phyloP scores from a whole-genome alignment of 2,797 vertebrate genomes.

The Dendrocincla fuliginosa region DNA sequence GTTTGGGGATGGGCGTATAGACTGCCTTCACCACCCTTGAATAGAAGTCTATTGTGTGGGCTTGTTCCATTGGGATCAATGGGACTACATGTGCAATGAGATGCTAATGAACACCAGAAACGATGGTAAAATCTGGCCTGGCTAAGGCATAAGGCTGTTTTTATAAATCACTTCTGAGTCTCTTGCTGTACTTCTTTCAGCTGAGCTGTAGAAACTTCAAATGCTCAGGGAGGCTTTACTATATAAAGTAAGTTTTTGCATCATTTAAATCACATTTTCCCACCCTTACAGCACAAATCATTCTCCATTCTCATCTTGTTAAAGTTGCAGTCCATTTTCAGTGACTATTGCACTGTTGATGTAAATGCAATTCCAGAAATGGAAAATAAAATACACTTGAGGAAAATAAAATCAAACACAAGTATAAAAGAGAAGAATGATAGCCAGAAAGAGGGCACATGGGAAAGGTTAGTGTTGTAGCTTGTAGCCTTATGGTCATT shows the following conservation, averaged over 20 bases:
- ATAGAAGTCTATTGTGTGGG: constrained; percentile 69
- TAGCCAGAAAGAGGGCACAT: not conserved
- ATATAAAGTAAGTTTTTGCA: not conserved
- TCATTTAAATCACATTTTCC: not conserved
- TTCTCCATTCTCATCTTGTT: not conserved
- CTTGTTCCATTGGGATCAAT: constrained; percentile 67
- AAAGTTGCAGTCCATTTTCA: not conserved
- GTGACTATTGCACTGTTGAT: constrained; percentile 28
- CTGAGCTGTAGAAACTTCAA: not conserved
- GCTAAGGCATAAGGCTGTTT: not conserved
- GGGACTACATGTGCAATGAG: constrained; percentile 61
- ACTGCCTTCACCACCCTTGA: constrained; percentile 53
- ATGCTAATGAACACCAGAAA: constrained; percentile 67
- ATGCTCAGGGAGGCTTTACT: not conserved
- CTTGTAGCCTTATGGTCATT: not conserved
- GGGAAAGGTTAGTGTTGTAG: not conserved
- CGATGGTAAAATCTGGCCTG: constrained; percentile 34
- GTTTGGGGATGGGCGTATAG: constrained; percentile 54
- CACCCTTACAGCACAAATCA: not conserved
- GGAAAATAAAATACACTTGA: constrained; percentile 60
- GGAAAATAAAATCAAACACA: constrained; percentile 49
- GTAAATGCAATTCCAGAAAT: constrained; percentile 42
- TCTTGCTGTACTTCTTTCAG: not conserved
- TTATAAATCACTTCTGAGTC: not conserved
- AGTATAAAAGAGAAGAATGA: constrained; percentile 16